phyloP scores from a whole-genome alignment of 2,113 vertebrate genomes.

The Puma concolor region DNA sequence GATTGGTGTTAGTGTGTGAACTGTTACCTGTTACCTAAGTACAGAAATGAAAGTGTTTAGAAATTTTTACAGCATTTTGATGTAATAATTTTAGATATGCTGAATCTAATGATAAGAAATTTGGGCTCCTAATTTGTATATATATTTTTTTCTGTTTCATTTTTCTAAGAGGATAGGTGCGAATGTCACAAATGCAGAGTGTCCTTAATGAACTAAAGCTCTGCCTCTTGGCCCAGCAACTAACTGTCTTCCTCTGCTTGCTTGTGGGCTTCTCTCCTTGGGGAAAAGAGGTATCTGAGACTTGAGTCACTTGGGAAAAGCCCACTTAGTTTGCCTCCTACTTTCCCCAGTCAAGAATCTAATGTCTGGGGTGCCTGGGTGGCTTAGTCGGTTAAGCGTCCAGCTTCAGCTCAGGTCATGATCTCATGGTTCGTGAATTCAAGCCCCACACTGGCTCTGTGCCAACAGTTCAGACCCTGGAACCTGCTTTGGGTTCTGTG shows the following conservation, averaged over 20 bases:
- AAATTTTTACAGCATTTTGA: neutral
- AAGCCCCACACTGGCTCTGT: too few species aligned
- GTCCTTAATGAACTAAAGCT: constrained; percentile 76
- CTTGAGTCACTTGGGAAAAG: neutral
- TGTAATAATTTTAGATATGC: neutral
- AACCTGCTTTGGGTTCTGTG: too few species aligned
- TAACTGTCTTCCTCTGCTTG: neutral
- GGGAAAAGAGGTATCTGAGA: neutral
- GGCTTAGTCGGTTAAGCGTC: too few species aligned
- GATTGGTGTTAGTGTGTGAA: neutral
- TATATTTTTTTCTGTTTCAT: neutral
- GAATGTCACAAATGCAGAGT: constrained; percentile 83
- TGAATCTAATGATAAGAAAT: constrained; percentile 35
- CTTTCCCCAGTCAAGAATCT: constrained; percentile 30
- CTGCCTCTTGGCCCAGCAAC: neutral
- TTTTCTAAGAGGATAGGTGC: constrained; percentile 60
- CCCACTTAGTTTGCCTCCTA: neutral
- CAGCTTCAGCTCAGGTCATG: too few species aligned
- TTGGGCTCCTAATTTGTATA: neutral
- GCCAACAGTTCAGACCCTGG: too few species aligned
- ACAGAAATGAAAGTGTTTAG: neutral
- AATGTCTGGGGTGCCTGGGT: neutral
- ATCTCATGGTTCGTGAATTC: too few species aligned
- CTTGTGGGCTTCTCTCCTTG: neutral
- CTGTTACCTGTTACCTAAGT: neutral